Evolutionary conservation across 2,113 vertebrate species (phyloP).

Genomic region (Psittacula cyanocephala): DNA sequence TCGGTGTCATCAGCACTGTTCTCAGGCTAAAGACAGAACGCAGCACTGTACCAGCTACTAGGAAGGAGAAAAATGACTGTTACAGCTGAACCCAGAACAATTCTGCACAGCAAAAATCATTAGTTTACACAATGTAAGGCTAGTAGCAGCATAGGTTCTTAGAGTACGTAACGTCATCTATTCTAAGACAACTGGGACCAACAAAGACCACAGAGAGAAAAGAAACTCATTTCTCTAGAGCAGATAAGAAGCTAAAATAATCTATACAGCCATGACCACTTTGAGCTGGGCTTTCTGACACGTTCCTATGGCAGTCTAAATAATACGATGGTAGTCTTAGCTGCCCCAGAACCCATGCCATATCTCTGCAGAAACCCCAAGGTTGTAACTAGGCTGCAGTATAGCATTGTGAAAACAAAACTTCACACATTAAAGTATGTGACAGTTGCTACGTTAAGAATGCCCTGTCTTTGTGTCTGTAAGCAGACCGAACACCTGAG

Average conservation of each 20-base stretch:
- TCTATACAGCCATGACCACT: neutral
- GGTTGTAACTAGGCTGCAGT: neutral
- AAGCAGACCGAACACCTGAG: neutral
- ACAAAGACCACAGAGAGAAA: neutral
- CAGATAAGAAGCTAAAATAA: neutral
- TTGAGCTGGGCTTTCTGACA: neutral
- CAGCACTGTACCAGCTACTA: neutral
- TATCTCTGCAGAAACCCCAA: neutral
- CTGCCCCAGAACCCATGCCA: neutral
- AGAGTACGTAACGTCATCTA: neutral
- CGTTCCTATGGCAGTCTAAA: neutral
- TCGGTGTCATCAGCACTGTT: neutral
- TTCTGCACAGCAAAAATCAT: neutral
- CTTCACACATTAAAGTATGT: neutral
- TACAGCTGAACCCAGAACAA: neutral
- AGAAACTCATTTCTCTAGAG: neutral
- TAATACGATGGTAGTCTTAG: rapidly evolving
- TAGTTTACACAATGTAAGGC: neutral
- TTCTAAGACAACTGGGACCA: neutral
- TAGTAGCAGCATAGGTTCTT: neutral
- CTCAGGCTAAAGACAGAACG: neutral
- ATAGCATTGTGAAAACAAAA: neutral
- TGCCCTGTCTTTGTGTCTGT: neutral
- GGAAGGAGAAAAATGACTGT: neutral
- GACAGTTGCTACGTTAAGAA: neutral